phyloP scores from a whole-genome alignment of 2,888 invertebrate genomes.

The Synergus laeviventris region DNA sequence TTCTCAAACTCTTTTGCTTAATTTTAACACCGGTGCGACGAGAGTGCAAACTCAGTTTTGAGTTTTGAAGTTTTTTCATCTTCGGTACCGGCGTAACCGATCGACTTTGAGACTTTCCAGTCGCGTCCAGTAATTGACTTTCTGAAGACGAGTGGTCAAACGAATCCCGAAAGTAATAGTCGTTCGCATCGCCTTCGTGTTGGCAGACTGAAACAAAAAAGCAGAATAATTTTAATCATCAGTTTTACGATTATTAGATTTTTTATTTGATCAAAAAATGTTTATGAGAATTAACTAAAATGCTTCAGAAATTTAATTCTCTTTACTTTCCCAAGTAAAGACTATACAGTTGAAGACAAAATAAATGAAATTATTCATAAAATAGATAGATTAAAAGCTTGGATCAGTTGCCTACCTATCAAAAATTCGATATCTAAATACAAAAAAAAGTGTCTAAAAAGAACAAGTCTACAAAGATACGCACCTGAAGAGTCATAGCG shows the following conservation, averaged over 20 bases:
- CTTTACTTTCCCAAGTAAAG: background rate
- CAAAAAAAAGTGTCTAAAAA: background rate
- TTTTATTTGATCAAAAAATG: background rate
- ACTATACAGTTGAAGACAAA: background rate
- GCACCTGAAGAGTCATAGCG: slow-evolving; percentile 33
- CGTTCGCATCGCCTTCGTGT: slow-evolving; percentile 76
- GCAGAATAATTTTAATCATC: slow-evolving; percentile 14
- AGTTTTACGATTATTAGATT: background rate
- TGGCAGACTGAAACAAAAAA: slow-evolving; percentile 69
- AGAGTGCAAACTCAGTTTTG: slow-evolving; percentile 64
- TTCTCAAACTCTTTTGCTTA: slow-evolving; percentile 71
- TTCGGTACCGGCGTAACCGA: slow-evolving; percentile 72
- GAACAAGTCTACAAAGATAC: background rate
- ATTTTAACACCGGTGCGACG: slow-evolving; percentile 58
- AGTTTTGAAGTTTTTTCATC: slow-evolving; percentile 73
- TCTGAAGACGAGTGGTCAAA: slow-evolving; percentile 89
- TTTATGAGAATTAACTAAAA: background rate
- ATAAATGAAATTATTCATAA: background rate
- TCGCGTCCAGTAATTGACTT: slow-evolving; percentile 80
- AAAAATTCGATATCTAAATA: slow-evolving; percentile 19
- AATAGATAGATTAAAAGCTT: background rate
- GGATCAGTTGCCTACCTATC: background rate
- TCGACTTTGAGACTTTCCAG: slow-evolving; percentile 68
- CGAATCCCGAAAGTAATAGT: slow-evolving; percentile 86
- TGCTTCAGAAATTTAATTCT: background rate